Evolutionary conservation across 2,797 vertebrate species (phyloP), one percentile per base, ranked within the genome.

Genomic region (Nyctalus aviator): DNA sequence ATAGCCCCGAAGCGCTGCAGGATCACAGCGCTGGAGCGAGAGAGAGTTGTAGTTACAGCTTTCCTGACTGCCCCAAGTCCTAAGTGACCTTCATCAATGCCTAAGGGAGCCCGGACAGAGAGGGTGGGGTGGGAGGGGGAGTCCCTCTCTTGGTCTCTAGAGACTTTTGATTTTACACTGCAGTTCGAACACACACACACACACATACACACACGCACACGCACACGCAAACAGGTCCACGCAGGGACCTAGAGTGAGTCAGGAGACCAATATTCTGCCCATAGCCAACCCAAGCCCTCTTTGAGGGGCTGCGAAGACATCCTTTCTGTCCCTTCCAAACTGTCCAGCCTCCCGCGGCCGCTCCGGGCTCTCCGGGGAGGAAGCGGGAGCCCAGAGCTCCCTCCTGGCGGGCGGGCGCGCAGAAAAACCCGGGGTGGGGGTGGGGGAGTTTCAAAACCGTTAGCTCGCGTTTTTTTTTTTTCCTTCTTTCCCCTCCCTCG

Each of bases 361-460:
- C 50, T 73, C 69, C 62, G 3, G 12, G 81, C 53, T 83, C 90
- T 69, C 62, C 4, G 10, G 94, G 27, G 69, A 78, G 59, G 81
- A 75, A 78, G 37, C 89, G 21, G 46, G 84, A 96, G 71, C 69
- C 46, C 30, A 20, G 94, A 73, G 94, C 85, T 93, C 92, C 84
- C 86, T 75, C 64, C 44, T 1, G 44, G 44, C 44, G 6, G 37
- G 37, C 25, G 87, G 76, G 90, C 79, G 85, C 89, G 84, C 90
- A 78, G 90, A 89, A 83, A 91, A 96, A 91, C 93, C 91, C 73
- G 73, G 57, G 94, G 95, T 94, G 96, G 96, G 97, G 95, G 90
- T 88, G 94, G 95, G 92, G 96, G 96, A 89, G 96, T 96, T 95
- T 91, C 97, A 96, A 96, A 97, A 98, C 98, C 98, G 98, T 98